Conservation (phyloP, 2,113 vertebrate genomes). For the Bos indicus region DNA sequence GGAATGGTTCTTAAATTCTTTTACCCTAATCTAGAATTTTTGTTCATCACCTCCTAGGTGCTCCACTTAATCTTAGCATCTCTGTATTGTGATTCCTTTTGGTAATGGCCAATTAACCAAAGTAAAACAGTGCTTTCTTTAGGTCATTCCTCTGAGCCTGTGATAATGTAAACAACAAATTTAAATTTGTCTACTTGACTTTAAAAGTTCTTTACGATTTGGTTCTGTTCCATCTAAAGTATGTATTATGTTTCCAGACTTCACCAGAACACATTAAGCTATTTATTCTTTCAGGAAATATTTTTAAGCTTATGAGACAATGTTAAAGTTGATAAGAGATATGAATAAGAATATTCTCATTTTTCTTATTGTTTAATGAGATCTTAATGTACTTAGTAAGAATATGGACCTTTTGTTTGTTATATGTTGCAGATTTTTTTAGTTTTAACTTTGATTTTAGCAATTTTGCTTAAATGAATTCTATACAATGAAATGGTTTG, state of each 20-base stretch:
- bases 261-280: background rate
- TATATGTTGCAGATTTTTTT: background rate
- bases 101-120: background rate
- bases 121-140: background rate
- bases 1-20: background rate
- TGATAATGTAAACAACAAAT: background rate
- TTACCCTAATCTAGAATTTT: background rate
- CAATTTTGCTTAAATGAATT: background rate
- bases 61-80: background rate
- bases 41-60: background rate
- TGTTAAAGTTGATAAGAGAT: background rate
- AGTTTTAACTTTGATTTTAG: background rate
- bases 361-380: background rate
- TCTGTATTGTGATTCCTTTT: background rate
- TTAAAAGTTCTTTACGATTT: background rate
- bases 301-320: background rate
- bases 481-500: background rate
- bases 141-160: background rate
- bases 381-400: background rate
- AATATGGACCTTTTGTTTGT: background rate
- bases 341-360: background rate
- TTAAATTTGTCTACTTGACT: background rate
- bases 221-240: background rate
- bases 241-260: background rate
- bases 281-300: background rate